Percentiles rank a stretch among this genome's conserved stretches.
These are phyloP conservation scores for Notiomystis cincta DNA, from an alignment of 2,113 vertebrate genomes.

Conservation along the genomic window DNA sequence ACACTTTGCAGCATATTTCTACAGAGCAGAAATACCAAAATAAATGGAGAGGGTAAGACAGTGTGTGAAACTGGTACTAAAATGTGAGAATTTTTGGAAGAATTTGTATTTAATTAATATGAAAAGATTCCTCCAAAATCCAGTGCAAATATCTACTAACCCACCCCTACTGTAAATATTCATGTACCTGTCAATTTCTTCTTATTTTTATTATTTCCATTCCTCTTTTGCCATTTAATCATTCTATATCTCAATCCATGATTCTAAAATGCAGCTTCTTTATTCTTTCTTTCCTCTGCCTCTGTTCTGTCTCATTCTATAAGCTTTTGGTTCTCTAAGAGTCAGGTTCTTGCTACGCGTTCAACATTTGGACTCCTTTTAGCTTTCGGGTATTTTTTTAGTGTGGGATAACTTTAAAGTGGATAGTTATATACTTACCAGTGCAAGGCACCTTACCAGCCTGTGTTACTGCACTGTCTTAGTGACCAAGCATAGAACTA, in stretches of 20 bases:
- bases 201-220: neutral
- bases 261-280: neutral
- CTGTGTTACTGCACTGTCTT: neutral
- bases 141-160: neutral
- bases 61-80: neutral
- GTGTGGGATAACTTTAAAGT: neutral
- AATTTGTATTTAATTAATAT: neutral
- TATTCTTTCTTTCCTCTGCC: neutral
- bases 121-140: neutral
- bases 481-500: neutral
- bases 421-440: neutral
- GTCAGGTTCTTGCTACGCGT: neutral
- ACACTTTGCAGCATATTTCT: neutral
- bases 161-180: neutral
- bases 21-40: neutral
- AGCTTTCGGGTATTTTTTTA: neutral
- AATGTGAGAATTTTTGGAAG: neutral
- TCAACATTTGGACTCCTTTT: neutral
- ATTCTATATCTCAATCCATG: neutral
- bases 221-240: neutral
- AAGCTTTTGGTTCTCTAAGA: neutral
- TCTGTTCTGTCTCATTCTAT: neutral
- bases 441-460: neutral
- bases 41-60: neutral
- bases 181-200: neutral